phyloP scores from a whole-genome alignment of 1,140 invertebrate species.

The Rhopalosiphum padi region DNA sequence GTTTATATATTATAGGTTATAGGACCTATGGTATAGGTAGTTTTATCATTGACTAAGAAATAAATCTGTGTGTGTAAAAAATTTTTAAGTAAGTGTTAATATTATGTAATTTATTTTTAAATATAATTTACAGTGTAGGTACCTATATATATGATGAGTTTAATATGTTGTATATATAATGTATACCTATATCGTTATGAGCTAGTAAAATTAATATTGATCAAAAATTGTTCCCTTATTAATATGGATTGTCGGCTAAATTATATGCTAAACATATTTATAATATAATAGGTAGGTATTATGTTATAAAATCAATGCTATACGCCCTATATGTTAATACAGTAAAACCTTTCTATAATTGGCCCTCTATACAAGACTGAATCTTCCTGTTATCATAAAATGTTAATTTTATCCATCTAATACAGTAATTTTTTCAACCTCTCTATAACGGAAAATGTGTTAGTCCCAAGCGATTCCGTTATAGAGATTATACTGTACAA shows the following conservation, averaged over 20 bases:
- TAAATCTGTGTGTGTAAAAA: neutral
- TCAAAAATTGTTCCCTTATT: neutral
- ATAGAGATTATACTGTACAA: neutral
- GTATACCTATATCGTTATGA: neutral
- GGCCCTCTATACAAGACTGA: no score
- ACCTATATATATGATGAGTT: neutral
- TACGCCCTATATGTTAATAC: no score
- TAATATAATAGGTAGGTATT: neutral
- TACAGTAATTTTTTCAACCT: no score
- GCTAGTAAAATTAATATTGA: neutral
- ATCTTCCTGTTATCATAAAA: no score
- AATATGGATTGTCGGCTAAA: neutral
- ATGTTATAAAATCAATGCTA: neutral
- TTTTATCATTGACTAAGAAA: neutral
- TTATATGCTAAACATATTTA: neutral
- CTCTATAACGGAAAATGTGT: no score
- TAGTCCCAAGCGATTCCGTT: no score
- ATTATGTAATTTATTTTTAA: neutral
- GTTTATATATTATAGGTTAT: neutral
- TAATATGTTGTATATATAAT: no score
- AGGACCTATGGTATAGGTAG: no score
- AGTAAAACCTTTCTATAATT: no score
- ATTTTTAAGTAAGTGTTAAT: neutral
- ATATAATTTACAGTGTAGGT: neutral
- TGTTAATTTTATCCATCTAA: no score